Conservation (phyloP, 2,797 vertebrate genomes). For the Anguilla marmorata region DNA sequence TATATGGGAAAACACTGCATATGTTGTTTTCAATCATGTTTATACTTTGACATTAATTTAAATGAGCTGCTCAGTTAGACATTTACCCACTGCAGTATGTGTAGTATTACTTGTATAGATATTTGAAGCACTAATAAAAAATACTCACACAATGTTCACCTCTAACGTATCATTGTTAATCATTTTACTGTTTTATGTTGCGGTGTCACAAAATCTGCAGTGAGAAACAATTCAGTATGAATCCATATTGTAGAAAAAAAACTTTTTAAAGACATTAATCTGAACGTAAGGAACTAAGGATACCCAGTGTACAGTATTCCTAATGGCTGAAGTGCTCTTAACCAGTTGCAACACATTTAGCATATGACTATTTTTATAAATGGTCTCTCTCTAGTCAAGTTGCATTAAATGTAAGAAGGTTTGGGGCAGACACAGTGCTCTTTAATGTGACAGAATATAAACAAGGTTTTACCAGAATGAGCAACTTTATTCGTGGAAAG, state of each 20-base stretch:
- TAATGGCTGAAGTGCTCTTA: neutral
- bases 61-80: too few species aligned
- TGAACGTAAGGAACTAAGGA: neutral
- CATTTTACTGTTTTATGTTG: neutral
- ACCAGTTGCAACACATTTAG: neutral
- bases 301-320: neutral
- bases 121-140: neutral
- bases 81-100: neutral
- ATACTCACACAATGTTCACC: neutral
- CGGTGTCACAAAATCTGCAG: neutral
- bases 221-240: neutral
- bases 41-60: too few species aligned
- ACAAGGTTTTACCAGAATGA: neutral
- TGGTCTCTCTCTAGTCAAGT: neutral
- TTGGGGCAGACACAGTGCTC: neutral
- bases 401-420: neutral
- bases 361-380: neutral
- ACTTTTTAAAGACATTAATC: neutral
- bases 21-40: neutral
- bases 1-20: neutral
- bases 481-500: neutral
- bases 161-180: neutral
- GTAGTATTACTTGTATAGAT: too few species aligned
- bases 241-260: neutral
- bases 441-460: neutral